Conservation (phyloP, 2,113 vertebrate species). For the Syrrhaptes paradoxus region DNA sequence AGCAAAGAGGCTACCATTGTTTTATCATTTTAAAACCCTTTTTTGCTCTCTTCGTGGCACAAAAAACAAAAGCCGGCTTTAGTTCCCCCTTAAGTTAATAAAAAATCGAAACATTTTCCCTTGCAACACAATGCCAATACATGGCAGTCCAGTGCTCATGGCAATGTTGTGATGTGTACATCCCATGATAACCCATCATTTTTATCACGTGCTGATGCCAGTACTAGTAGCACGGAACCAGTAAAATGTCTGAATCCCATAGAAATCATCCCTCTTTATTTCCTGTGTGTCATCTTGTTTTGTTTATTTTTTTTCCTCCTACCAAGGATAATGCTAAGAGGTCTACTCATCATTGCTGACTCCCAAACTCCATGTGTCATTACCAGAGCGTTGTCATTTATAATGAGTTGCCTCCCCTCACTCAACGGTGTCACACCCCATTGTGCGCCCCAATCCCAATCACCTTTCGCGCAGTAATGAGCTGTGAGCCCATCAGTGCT, state of each 20-base stretch:
- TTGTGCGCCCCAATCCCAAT: slow-evolving; percentile 35
- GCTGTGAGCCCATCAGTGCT: slow-evolving; percentile 53
- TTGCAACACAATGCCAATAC: not conserved
- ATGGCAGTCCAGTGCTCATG: not conserved
- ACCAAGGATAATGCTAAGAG: not conserved
- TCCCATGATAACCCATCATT: slow-evolving; percentile 4
- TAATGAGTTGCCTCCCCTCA: not conserved
- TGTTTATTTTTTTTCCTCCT: not conserved
- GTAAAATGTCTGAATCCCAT: not conserved
- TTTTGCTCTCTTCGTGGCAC: slow-evolving; percentile 16
- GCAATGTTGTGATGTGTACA: not conserved
- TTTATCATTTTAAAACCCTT: slow-evolving; percentile 66
- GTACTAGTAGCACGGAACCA: not conserved
- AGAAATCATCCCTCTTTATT: not conserved
- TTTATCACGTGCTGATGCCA: not conserved
- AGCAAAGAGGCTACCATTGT: slow-evolving; percentile 68
- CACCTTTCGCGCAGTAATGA: not conserved
- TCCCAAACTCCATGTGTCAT: not conserved
- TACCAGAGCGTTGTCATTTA: not conserved
- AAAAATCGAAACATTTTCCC: slow-evolving; percentile 32
- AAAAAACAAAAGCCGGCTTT: slow-evolving; percentile 34
- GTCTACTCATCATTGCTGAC: not conserved
- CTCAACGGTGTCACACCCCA: not conserved
- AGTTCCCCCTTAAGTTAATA: slow-evolving; percentile 49
- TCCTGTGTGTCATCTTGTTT: not conserved